These are phyloP conservation scores for Dolichotis patagonum DNA, from an alignment of 2,113 vertebrate species.

Conservation along the genomic window DNA sequence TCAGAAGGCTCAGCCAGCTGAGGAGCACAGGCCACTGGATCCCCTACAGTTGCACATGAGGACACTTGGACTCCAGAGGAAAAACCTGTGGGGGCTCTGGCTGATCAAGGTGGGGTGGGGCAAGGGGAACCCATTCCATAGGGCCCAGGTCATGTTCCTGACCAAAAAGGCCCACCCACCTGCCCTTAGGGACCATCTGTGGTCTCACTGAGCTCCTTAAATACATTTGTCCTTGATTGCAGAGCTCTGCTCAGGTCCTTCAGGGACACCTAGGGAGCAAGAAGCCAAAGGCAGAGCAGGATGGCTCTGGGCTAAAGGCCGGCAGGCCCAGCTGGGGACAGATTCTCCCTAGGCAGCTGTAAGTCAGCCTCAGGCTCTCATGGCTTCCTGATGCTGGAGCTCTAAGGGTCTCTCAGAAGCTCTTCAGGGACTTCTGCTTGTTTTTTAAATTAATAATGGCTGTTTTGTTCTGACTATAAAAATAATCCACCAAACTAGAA, in stretches of 20 bases:
- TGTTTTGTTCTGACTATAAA: neutral
- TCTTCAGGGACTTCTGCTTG: neutral
- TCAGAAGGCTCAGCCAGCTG: neutral
- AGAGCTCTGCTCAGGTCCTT: neutral
- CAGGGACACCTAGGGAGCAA: rapidly evolving
- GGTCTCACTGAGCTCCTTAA: constrained; percentile 75
- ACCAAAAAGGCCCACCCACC: constrained; percentile 50
- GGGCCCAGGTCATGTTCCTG: neutral
- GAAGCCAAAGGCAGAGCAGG: neutral
- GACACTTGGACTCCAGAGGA: constrained; percentile 53
- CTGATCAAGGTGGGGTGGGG: neutral
- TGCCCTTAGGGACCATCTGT: constrained; percentile 66
- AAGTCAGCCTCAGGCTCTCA: neutral
- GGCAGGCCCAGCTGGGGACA: neutral
- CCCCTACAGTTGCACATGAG: neutral
- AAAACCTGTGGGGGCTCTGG: constrained; percentile 69
- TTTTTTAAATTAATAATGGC: neutral
- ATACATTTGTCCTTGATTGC: neutral
- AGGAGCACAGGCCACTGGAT: neutral
- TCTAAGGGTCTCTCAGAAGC: neutral
- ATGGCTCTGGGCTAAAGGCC: neutral
- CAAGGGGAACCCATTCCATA: neutral
- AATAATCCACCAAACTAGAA: neutral
- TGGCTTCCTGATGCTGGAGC: neutral
- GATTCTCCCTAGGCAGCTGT: neutral